Base-by-base conservation (phyloP, 2,888 invertebrate genomes). In the Creontiades dilutus region DNA sequence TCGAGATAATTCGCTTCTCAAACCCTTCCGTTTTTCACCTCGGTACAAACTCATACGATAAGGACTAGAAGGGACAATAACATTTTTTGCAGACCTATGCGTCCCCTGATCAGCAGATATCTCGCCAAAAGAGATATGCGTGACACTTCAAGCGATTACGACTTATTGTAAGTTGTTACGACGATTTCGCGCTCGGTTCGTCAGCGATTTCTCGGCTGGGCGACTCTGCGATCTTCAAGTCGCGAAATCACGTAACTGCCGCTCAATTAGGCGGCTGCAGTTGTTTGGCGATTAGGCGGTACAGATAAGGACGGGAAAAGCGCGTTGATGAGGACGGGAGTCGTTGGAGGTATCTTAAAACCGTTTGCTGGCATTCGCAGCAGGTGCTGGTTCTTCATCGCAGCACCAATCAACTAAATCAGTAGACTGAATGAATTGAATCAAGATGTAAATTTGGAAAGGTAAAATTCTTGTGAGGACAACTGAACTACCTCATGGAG, bases 301-400 rank as follows among this genome's bases (percentile, higher is more conserved):
- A 19, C 19, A 61, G 61, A 61, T 61, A 61, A 61, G 61, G 61
- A 9, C 61, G 61, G 61, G 61, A 61, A 61, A 61, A 61, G 61
- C n/a, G 61, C 61, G 61, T 61, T 61, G 61, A 61, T 61, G 61
- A 61, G 61, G 61, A 16, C 19, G 61, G 61, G n/a, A 61, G 61
- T 61, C 19, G 61, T 61, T 61, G 9, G 61, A 19, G 61, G 9
- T 61, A 61, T n/a, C 61, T 61, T 19, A 19, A 37, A 37, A 37
- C 37, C 37, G 37, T 37, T 37, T 37, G 7, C 37, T 37, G 7
- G 37, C 37, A 7, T 37, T 37, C 37, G 37, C 7, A 4, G 37
- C 3, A 37, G 37, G 37, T 37, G 37, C 37, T 37, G 37, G 37
- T 37, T 37, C 37, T 37, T 37, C 3, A 37, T 2, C 37, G 3